Conservation (phyloP, 2,888 invertebrate species). For the Antheraea yamamai region DNA sequence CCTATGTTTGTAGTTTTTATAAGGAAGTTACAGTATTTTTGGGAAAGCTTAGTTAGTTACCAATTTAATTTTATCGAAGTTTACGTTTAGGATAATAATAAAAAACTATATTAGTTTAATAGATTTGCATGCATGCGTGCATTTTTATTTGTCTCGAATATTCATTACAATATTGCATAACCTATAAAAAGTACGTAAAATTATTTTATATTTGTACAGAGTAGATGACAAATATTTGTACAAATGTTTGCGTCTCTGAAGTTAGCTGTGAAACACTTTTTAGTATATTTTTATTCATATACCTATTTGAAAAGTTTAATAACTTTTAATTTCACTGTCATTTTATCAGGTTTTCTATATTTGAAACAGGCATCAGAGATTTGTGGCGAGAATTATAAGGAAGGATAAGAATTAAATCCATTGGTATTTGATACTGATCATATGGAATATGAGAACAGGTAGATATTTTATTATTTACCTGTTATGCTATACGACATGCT, state of each 20-base stretch:
- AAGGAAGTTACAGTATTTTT: slow-evolving; percentile 3
- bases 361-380: not conserved
- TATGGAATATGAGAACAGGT: not conserved
- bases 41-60: not conserved
- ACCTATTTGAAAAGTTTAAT: no score
- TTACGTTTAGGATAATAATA: not conserved
- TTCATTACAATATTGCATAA: not conserved
- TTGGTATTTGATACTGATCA: not conserved
- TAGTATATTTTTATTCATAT: not conserved
- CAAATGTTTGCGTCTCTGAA: slow-evolving; percentile 2
- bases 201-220: not conserved
- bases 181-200: not conserved
- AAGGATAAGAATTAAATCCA: not conserved
- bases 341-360: not conserved
- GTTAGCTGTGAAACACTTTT: not conserved
- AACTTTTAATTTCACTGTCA: no score
- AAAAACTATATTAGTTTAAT: not conserved
- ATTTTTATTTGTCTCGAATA: not conserved
- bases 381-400: no score
- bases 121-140: not conserved
- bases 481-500: no score
- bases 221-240: not conserved
- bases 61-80: not conserved
- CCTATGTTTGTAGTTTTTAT: slow-evolving; percentile 54
- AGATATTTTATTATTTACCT: no score